phyloP scores from a whole-genome alignment of 2,113 vertebrate species.

The Geothlypis trichas region DNA sequence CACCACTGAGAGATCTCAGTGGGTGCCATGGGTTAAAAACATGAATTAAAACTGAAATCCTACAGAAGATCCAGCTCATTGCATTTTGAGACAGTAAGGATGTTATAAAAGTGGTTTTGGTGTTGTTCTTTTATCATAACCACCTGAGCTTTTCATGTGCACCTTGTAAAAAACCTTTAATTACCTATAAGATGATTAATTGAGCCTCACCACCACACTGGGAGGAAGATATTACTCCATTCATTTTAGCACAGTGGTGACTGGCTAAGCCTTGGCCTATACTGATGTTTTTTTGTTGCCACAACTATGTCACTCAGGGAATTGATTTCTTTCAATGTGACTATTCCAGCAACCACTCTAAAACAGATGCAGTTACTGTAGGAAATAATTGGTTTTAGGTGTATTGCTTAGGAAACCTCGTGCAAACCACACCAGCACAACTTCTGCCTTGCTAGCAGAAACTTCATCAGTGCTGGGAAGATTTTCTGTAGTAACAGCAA shows the following conservation, averaged over 20 bases:
- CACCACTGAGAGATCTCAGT: not conserved
- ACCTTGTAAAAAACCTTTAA: constrained; percentile 29
- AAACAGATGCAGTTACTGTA: not conserved
- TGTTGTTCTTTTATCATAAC: constrained; percentile 15
- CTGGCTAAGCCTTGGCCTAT: not conserved
- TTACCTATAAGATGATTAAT: constrained; percentile 22
- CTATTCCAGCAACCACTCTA: constrained; percentile 14
- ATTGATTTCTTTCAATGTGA: not conserved
- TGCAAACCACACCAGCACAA: not conserved
- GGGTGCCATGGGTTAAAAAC: not conserved
- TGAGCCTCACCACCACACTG: not conserved
- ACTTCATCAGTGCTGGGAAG: not conserved
- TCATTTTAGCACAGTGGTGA: not conserved
- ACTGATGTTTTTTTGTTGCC: not conserved
- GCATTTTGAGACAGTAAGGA: not conserved
- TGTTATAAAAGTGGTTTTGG: not conserved
- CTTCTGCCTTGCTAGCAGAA: not conserved
- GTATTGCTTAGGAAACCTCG: not conserved
- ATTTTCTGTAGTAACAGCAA: not conserved
- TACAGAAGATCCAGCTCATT: not conserved
- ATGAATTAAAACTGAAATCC: not conserved
- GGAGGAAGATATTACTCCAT: not conserved
- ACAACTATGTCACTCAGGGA: not conserved
- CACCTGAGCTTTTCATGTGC: not conserved
- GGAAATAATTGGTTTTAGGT: not conserved